Percentiles rank a stretch among this genome's conserved stretches.
Conservation (phyloP, 2,888 invertebrate genomes). For the Zelleria hepariella region DNA sequence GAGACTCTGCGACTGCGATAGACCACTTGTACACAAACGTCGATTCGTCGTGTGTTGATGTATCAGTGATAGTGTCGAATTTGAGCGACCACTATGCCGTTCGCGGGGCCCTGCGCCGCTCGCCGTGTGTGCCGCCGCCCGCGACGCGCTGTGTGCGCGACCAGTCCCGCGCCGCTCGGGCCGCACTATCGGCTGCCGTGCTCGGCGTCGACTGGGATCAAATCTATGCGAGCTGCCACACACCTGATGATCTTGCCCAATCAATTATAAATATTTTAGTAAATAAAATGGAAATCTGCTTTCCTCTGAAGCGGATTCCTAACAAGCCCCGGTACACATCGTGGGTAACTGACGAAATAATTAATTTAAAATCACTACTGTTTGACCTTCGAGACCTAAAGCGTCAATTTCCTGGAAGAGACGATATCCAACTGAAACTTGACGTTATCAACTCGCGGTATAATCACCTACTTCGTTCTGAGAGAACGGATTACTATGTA, state of each 20-base stretch:
- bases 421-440: not conserved
- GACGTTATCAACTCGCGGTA: not conserved
- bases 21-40: not conserved
- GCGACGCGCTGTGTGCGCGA: not conserved
- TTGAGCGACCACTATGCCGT: conserved; percentile 5
- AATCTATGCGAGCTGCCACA: not conserved
- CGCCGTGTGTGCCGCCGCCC: not conserved
- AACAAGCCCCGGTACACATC: not conserved
- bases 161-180: not conserved
- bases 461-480: not conserved
- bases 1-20: not conserved
- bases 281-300: not conserved
- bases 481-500: not conserved
- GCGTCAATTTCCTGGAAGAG: not conserved
- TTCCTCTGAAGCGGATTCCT: not conserved
- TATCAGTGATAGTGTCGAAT: not conserved
- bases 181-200: not conserved
- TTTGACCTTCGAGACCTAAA: not conserved
- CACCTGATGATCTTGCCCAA: conserved; percentile 1
- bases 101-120: not conserved
- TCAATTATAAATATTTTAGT: conserved; percentile 3
- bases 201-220: conserved; percentile 6
- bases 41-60: not conserved
- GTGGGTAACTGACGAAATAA: not conserved
- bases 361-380: not conserved